Evolutionary conservation across 2,888 invertebrate genomes (phyloP).

Genomic region (Aphidoletes aphidimyza): DNA sequence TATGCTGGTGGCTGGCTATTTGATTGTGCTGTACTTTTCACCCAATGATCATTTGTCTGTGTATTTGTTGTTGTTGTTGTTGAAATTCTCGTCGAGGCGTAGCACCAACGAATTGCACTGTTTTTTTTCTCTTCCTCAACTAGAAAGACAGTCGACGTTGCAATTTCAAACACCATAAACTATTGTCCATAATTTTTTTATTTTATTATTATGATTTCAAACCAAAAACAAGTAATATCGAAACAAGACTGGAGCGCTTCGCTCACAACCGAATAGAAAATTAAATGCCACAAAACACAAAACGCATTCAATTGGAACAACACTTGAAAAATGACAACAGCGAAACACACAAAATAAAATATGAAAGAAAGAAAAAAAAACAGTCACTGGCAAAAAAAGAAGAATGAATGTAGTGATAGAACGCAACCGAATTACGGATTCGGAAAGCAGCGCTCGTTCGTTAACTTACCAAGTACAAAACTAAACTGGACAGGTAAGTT

Average conservation of each 20-base stretch:
- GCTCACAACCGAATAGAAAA: neutral
- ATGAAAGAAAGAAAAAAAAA: neutral
- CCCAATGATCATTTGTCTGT: conserved; percentile 11
- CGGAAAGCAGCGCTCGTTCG: conserved; percentile 21
- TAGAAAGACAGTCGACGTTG: neutral
- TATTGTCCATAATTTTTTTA: neutral
- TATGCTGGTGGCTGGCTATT: conserved; percentile 40
- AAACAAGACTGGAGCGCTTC: no score
- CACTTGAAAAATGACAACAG: conserved; percentile 39
- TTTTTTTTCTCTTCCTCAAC: neutral
- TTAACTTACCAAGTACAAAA: conserved; percentile 30
- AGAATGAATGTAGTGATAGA: neutral
- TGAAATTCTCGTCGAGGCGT: neutral
- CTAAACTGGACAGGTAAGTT: conserved; percentile 53
- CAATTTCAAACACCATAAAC: conserved; percentile 1
- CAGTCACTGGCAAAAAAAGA: neutral
- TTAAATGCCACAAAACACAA: conserved; percentile 36
- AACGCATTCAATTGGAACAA: conserved; percentile 44
- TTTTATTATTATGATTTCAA: no score
- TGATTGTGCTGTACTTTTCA: conserved; percentile 15
- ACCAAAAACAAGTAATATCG: neutral
- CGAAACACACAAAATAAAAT: neutral
- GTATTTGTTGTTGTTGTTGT: neutral
- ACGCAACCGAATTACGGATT: neutral
- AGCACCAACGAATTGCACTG: conserved; percentile 8